Evolutionary conservation across 2,888 invertebrate species (phyloP), one percentile per base, ranked within the genome.

Genomic region (Apantesis nais): DNA sequence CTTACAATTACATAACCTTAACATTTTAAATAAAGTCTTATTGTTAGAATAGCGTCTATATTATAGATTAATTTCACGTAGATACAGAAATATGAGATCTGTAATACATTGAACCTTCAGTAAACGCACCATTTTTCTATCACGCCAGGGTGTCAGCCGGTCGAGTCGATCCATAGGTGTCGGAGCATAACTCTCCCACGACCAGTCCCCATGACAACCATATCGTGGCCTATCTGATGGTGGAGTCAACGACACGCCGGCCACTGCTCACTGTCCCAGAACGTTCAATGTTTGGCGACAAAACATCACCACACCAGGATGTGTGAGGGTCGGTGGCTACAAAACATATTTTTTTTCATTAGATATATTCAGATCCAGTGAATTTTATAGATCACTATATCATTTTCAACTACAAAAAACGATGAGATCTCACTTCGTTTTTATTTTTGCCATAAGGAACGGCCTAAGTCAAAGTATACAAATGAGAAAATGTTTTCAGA

Each of bases 241-340:
- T 48, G 48, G 52, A 65, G 52, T 52, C 52, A 34, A 31, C 48
- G 64, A 65, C 66, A 39, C 58, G 16, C 19, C 19, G 5, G 39
- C 25, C 63, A 7, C 62, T 25, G 62, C 29, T 16, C 66, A 16
- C 11, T 63, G 44, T 44, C 63, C 44, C 66, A 58, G 66, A 66
- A 66, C 58, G 39, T 37, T 19, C 39, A 55, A 34, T n/a, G 58
- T 25, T 66, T 66, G 39, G 25, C 58, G 52, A 34, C 39, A 25
- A 31, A 58, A 58, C 55, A 39, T 52, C 52, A 34, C 34, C 37
- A 11, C 58, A 5, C 25, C 34, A 63, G 66, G 31, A 55, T 58
- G 29, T 55, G n/a, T 25, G 34, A 63, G n/a, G n/a, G 14, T 55
- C 39, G 25, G 58, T 39, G 34, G 16, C 66, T n/a, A 22, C 0